phyloP scores from a whole-genome alignment of 2,888 invertebrate species.

The Galerucella pusilla region DNA sequence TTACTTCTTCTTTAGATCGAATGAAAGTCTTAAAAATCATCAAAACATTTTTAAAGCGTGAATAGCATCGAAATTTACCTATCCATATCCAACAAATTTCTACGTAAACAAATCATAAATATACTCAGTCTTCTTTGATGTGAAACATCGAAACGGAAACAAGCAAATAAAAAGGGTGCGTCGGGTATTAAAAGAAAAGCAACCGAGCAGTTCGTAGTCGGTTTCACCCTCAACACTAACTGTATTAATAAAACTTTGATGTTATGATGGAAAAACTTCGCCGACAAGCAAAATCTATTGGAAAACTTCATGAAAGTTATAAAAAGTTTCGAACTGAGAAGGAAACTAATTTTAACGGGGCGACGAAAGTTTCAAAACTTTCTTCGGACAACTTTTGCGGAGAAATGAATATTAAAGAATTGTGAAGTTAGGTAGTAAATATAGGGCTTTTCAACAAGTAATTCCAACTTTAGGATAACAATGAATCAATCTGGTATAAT shows the following conservation, averaged over 20 bases:
- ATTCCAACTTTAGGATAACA: conserved; percentile 38
- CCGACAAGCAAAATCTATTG: conserved; percentile 45
- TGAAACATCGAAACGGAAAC: background rate
- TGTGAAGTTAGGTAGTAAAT: conserved; percentile 42
- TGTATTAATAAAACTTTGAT: conserved; percentile 48
- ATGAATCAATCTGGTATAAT: conserved; percentile 35
- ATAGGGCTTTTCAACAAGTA: conserved; percentile 45
- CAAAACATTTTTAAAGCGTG: background rate
- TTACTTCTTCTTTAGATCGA: too few species aligned
- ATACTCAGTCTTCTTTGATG: conserved; percentile 5
- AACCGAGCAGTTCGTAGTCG: conserved; percentile 5
- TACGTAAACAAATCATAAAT: background rate
- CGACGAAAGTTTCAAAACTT: conserved; percentile 44
- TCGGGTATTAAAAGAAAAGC: conserved; percentile 18
- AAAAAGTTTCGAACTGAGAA: conserved; percentile 45
- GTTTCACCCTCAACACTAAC: conserved; percentile 32
- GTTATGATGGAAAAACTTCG: conserved; percentile 47
- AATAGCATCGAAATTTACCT: background rate
- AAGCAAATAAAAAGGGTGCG: background rate
- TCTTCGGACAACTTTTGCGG: conserved; percentile 39
- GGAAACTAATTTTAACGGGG: conserved; percentile 52
- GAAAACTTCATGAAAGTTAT: conserved; percentile 47
- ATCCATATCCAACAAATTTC: background rate
- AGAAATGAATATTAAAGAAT: conserved; percentile 47
- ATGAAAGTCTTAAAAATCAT: background rate